Base-by-base conservation (phyloP, 2,113 vertebrate genomes). In the Melanocharis versteri region DNA sequence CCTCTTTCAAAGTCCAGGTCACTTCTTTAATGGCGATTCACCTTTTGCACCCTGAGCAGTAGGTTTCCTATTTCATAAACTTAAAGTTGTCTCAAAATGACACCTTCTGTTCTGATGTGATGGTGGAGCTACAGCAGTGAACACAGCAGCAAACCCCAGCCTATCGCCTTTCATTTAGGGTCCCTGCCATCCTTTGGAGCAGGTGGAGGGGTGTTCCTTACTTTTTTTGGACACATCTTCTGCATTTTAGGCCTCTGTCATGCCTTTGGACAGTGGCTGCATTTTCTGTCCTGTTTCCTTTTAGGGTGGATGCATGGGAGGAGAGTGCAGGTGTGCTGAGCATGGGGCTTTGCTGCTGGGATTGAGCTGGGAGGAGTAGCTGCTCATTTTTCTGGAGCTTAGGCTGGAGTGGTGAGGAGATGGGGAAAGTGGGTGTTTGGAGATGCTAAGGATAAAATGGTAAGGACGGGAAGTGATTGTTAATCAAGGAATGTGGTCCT, bases 31-130 rank as follows among this genome's bases (percentile, higher is more conserved):
- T 54, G 71, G 15, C 1, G 2, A 90, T 91, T 94, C 83, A 88
- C 75, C 84, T 93, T 86, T 79, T 60, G 56, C 35, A 81, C 45
- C 23, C 56, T 39, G 64, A 79, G 21, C 77, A 89, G 68, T 56
- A 83, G 87, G 56, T 94, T 95, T 94, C 40, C 58, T 61, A 13
- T 83, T 94, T 89, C 70, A 93, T 70, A 91, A 92, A 92, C 93
- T 89, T 84, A 33, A 85, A 92, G 44, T n/a, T 68, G 44, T 77
- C 37, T 92, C 26, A 40, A 75, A 95, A 87, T 14, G 66, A 69
- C 44, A 65, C 27, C 33, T 70, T 64, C 12, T 76, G 28, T 76
- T 75, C 70, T 76, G 73, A n/a, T 0, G 0, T 42, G 58, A n/a
- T 47, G 58, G 15, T 37, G 76, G 54, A 84, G 40, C 40, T 58